Conservation (phyloP, 2,888 invertebrate species). For the Aspidiotus rigidus region DNA sequence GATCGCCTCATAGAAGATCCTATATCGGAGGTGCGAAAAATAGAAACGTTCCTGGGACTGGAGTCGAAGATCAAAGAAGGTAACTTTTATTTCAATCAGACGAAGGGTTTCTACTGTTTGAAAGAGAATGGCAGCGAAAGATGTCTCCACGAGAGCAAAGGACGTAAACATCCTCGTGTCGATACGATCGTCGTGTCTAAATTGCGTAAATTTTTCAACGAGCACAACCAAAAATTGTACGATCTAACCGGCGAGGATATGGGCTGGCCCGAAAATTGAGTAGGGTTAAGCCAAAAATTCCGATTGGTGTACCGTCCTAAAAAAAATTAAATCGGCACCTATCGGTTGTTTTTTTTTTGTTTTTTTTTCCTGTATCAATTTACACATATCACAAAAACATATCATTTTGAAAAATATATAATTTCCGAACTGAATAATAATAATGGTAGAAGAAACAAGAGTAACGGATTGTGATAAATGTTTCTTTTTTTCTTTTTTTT, state of each 20-base stretch:
- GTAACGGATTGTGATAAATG: neutral
- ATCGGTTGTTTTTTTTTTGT: neutral
- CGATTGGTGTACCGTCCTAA: neutral
- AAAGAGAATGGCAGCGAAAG: constrained; percentile 51
- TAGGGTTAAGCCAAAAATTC: neutral
- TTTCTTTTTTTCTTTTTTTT: neutral
- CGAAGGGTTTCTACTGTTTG: constrained; percentile 62
- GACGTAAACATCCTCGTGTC: constrained; percentile 63
- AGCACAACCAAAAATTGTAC: constrained; percentile 86
- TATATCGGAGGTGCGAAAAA: constrained; percentile 71
- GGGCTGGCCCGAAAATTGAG: constrained; percentile 83
- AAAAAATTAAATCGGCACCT: neutral
- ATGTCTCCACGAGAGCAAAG: constrained; percentile 77
- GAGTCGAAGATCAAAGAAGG: constrained; percentile 57
- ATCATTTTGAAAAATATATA: neutral
- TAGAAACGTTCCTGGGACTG: constrained; percentile 69
- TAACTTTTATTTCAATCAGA: constrained; percentile 90
- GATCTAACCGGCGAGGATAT: constrained; percentile 85
- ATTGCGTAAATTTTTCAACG: constrained; percentile 74
- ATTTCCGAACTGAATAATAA: no score
- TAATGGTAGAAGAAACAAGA: no score
- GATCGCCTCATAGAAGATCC: constrained; percentile 86
- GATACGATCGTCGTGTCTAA: constrained; percentile 58
- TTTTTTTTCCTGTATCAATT: neutral
- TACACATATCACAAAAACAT: constrained; percentile 11